A percentile compares a stretch with the other conserved stretches of the same genome.
Conservation (phyloP, 2,113 vertebrate genomes). For the Psittacula cyanocephala region DNA sequence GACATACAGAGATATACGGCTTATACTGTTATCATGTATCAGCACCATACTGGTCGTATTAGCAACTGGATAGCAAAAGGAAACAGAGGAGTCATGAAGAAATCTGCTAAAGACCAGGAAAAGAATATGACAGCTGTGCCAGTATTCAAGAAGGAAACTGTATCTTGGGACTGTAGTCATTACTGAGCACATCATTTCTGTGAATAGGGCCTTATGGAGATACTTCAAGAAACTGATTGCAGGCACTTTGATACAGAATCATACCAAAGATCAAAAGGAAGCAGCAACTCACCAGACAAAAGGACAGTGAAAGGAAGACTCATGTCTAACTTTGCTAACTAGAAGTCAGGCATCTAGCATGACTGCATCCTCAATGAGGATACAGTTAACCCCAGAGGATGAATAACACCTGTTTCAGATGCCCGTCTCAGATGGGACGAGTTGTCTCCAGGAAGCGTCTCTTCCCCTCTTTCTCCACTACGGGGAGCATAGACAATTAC, state of each 20-base stretch:
- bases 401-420: not conserved
- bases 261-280: not conserved
- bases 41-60: not conserved
- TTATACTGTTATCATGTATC: accelerated
- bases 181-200: not conserved
- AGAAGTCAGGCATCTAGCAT: not conserved
- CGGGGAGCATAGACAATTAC: not conserved
- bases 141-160: not conserved
- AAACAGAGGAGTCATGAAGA: not conserved
- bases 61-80: not conserved
- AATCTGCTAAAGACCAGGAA: not conserved
- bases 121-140: not conserved
- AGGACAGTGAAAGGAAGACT: not conserved
- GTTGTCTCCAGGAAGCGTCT: not conserved
- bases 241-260: not conserved
- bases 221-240: not conserved
- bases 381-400: not conserved
- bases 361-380: not conserved
- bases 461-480: not conserved
- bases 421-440: not conserved
- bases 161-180: not conserved
- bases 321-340: not conserved
- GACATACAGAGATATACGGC: not conserved
- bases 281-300: not conserved
- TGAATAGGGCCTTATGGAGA: not conserved